Conservation (phyloP, 1,140 invertebrate genomes). For the Zaprionus nigranus region DNA sequence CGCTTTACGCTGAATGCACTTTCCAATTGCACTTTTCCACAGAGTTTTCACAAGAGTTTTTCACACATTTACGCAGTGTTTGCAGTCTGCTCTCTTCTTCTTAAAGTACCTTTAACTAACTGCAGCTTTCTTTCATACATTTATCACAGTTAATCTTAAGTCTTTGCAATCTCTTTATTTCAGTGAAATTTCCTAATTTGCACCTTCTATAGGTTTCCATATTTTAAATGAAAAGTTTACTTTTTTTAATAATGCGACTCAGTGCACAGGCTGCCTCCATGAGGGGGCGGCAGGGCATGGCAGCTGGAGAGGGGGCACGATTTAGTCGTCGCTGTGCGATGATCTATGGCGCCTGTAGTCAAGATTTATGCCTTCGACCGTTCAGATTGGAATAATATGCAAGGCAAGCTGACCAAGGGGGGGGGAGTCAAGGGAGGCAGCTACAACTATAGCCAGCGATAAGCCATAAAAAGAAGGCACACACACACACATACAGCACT, state of each 20-base stretch:
- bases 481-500: neutral
- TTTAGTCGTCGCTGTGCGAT: constrained; percentile 65
- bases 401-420: constrained; percentile 27
- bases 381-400: constrained; percentile 69
- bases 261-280: constrained; percentile 22
- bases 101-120: too few relatives aligned
- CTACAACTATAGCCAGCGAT: constrained; percentile 18
- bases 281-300: neutral
- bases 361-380: constrained; percentile 67
- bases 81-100: neutral
- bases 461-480: constrained; percentile 67
- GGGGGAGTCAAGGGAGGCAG: neutral
- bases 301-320: constrained; percentile 17
- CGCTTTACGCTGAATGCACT: neutral
- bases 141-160: too few relatives aligned
- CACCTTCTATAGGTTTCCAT: neutral
- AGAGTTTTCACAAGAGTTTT: neutral
- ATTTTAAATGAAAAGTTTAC: constrained; percentile 46
- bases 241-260: constrained; percentile 74
- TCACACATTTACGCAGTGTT: neutral
- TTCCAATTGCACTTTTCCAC: neutral
- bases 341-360: constrained; percentile 74
- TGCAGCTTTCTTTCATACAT: too few relatives aligned
- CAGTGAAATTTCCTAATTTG: neutral
- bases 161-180: too few relatives aligned